Base-by-base conservation (phyloP, 2,113 vertebrate genomes). In the Cyanoramphus novaezelandiae region DNA sequence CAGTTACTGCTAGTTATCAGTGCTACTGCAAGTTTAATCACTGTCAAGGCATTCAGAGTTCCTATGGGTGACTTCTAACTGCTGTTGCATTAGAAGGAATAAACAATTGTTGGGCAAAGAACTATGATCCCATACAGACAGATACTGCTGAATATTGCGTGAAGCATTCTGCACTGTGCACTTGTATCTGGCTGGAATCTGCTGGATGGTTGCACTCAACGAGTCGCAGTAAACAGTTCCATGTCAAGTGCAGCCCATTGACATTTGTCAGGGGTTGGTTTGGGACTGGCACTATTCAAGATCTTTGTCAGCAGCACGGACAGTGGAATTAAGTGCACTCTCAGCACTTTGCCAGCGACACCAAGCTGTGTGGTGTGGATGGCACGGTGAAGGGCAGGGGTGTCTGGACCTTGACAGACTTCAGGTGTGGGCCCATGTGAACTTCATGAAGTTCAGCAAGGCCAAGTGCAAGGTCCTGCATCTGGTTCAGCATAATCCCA, bases 1-100 rank as follows among this genome's bases (percentile, higher is more conserved):
- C 37, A 69, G 62, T 77, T 76, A 72, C 70, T 85, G n/a, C 41
- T 80, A 60, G 69, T 67, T 93, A 93, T 90, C 95, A 93, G 83
- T n/a, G 64, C 74, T 83, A 60, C 85, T 78, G 71, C 50, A 68
- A 86, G 68, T 92, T 85, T 93, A 85, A 93, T 84, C 89, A 68
- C 91, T 95, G 79, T 90, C 88, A 60, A 80, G 57, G 50, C 4
- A 14, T 70, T 93, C 69, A 31, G 76, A 91, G 72, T 91, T 95
- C 95, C 86, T 76, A 0, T 41, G 90, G n/a, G 63, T 82, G 87
- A 87, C 67, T 92, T 62, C 41, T 93, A 94, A 96, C 71, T 78
- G 64, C 62, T 93, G 29, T 96, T 96, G 55, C 79, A 86, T 88
- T 92, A 94, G 79, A 96, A 83, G 35, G 52, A 96, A 90, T 72